phyloP scores from a whole-genome alignment of 92 coral and sea anemone genomes.

The Palythoa heliodiscus region DNA sequence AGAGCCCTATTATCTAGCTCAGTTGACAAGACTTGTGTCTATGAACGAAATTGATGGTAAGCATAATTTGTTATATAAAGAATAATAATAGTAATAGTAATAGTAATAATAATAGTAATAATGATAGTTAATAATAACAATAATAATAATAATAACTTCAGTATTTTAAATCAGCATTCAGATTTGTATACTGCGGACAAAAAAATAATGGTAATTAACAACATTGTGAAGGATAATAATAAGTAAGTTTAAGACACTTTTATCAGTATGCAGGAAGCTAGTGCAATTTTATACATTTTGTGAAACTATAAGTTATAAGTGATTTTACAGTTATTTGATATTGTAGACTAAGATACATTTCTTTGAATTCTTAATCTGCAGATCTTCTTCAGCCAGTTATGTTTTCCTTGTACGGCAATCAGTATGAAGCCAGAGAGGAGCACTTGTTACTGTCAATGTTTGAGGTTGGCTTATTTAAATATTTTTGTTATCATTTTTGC shows the following conservation, averaged over 20 bases:
- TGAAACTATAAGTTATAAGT: neutral
- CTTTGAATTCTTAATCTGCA: constrained; percentile 37
- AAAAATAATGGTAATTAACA: no score
- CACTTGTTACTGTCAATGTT: constrained; percentile 92
- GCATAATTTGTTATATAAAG: neutral
- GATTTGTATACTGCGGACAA: no score
- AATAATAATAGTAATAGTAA: no score
- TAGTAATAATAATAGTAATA: no score
- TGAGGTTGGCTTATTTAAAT: constrained; percentile 62
- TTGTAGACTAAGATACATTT: neutral
- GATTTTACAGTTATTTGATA: neutral
- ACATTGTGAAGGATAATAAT: no score
- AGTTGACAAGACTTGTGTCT: constrained; percentile 87
- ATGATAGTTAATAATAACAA: neutral
- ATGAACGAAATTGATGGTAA: constrained; percentile 92
- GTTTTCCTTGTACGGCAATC: constrained; percentile 96
- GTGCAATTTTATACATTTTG: no score
- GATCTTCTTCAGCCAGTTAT: constrained; percentile 94
- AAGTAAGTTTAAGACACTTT: no score
- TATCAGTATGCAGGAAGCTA: neutral
- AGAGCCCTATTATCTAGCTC: constrained; percentile 93
- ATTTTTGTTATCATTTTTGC: neutral
- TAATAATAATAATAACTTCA: no score
- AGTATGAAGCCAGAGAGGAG: constrained; percentile 93
- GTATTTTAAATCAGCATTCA: no score